Conservation (phyloP, 2,888 invertebrate genomes). For the Schizotus pectinicornis region DNA sequence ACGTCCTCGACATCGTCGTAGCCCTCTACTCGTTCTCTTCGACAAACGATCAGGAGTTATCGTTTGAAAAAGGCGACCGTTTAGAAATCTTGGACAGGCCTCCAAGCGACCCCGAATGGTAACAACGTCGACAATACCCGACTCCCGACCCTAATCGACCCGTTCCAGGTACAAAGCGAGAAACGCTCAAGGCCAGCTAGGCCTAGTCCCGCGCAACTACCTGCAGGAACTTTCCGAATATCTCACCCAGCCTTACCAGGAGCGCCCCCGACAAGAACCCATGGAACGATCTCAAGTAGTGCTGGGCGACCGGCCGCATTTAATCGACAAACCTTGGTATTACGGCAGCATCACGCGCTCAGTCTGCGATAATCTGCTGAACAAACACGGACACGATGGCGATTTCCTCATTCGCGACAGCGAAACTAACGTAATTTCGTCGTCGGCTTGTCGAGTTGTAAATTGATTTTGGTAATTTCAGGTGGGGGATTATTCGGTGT, state of each 20-base stretch:
- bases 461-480: slow-evolving; percentile 57
- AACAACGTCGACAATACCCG: too few species aligned
- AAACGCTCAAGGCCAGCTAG: slow-evolving; percentile 90
- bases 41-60: slow-evolving; percentile 93
- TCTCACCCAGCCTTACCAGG: slow-evolving; percentile 83
- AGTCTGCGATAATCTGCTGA: slow-evolving; percentile 95
- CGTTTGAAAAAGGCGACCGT: slow-evolving; percentile 96
- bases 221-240: slow-evolving; percentile 91
- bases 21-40: slow-evolving; percentile 94
- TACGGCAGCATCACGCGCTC: slow-evolving; percentile 94
- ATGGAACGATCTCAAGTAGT: slow-evolving; percentile 55
- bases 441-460: not conserved
- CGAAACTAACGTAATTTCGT: slow-evolving; percentile 91
- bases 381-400: slow-evolving; percentile 94
- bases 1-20: slow-evolving; percentile 94
- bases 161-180: slow-evolving; percentile 78
- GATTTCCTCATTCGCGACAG: slow-evolving; percentile 99
- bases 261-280: slow-evolving; percentile 51
- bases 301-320: slow-evolving; percentile 68
- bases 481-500: slow-evolving; percentile 98
- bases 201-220: slow-evolving; percentile 95
- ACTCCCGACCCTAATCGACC: too few species aligned
- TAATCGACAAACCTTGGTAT: slow-evolving; percentile 92
- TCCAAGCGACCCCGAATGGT: slow-evolving; percentile 97
- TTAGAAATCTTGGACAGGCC: slow-evolving; percentile 96